phyloP scores from a whole-genome alignment of 2,797 vertebrate species.

The Typhlichthys eigenmanni region DNA sequence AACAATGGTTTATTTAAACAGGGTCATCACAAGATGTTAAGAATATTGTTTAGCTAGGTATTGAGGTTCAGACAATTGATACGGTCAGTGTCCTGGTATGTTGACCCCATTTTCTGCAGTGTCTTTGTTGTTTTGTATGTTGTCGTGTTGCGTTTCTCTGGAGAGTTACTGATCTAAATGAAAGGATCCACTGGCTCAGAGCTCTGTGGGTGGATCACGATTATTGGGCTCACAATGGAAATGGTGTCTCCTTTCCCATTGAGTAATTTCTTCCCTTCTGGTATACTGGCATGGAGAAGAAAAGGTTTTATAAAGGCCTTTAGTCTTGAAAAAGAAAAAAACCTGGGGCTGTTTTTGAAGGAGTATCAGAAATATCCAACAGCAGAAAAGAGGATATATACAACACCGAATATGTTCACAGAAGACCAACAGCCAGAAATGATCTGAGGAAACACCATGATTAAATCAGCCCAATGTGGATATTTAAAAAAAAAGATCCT shows the following conservation, averaged over 20 bases:
- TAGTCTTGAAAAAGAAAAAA: constrained; percentile 18
- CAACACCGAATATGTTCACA: constrained; percentile 20
- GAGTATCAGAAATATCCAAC: background rate
- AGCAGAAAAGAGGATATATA: constrained; percentile 23
- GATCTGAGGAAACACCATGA: constrained; percentile 3
- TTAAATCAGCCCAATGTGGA: background rate
- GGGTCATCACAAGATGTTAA: constrained; percentile 51
- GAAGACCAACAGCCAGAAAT: constrained; percentile 7
- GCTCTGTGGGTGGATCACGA: constrained; percentile 57
- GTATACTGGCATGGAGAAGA: constrained; percentile 27
- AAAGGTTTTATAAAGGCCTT: constrained; percentile 45
- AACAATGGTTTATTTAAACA: constrained; percentile 39
- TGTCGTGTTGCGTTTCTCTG: constrained; percentile 62
- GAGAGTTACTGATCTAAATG: constrained; percentile 46
- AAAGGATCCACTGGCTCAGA: constrained; percentile 51
- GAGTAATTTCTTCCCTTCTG: constrained; percentile 40
- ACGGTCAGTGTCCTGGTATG: constrained; percentile 60
- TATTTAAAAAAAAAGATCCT: constrained; percentile 12
- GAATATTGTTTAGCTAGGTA: constrained; percentile 41
- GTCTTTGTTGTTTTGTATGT: constrained; percentile 5
- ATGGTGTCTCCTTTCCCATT: constrained; percentile 74
- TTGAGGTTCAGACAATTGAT: constrained; percentile 47
- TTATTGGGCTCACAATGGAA: constrained; percentile 60
- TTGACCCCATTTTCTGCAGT: constrained; percentile 54
- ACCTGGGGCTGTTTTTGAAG: background rate